Base-by-base conservation (phyloP, 2,888 invertebrate species). In the Synanthedon tipuliformis region DNA sequence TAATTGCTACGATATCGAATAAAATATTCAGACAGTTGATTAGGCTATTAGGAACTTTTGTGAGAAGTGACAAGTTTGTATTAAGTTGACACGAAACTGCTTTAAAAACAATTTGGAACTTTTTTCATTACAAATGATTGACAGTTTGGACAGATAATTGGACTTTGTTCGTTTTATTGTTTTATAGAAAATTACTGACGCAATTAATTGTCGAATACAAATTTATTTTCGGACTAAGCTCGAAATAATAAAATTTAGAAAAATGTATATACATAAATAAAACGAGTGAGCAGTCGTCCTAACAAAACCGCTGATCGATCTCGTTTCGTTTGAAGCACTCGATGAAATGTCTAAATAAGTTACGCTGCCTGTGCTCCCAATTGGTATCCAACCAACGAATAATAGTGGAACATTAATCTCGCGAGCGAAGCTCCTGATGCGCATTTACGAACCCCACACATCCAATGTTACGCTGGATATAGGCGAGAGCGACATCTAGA, bases 381-480 rank as follows among this genome's bases (percentile, higher is more conserved):
- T 49, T 23, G 16, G 49, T 18, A 49, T 49, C 23, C 49, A 49
- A 23, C 49, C 49, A 49, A 49, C 52, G 52, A 52, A 49, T 52
- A 52, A 52, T 18, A 49, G 40, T 11, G 18, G 40, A 4, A 15
- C 48, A 52, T 52, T 52, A 52, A 52, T 52, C 52, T 52, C 40
- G 52, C 12, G 52, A 48, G 40, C 49, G 18, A 18, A n/a, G 45
- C 12, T 45, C 45, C 13, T 13, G 45, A 45, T 4, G 45, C 45
- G 45, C 15, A 45, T 45, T 45, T 45, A 13, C 45, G 15, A 45
- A 45, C 10, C 3, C 10, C 34, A 34, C 34, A 34, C 3, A 34
- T 34, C 10, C 1, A 34, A 34, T 34, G 34, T 34, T 34, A 34
- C 34, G 7, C 2, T 34, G 27, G 8, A 10, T 34, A 10, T 34